phyloP scores from a whole-genome alignment of 2,113 vertebrate genomes.

The Psilopsiagon aymara region DNA sequence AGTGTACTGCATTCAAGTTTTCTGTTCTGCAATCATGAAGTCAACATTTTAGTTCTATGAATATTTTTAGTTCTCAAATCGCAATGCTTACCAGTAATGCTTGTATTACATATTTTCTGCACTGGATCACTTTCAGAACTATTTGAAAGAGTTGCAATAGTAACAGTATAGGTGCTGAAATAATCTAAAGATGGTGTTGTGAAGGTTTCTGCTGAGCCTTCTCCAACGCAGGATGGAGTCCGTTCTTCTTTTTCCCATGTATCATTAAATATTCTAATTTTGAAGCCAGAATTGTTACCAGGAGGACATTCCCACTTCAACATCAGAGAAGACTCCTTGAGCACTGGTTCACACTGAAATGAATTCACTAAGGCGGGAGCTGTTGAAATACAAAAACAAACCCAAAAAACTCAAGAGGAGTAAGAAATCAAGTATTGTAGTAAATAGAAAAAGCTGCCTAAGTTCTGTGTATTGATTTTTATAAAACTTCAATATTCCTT shows the following conservation, averaged over 20 bases:
- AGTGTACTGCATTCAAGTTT: not conserved
- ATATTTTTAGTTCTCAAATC: not conserved
- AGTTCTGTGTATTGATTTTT: not conserved
- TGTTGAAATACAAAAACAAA: not conserved
- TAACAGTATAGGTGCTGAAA: constrained; percentile 74
- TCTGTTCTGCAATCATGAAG: not conserved
- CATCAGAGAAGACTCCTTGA: constrained; percentile 46
- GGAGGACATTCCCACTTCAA: constrained; percentile 77
- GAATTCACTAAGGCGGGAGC: constrained; percentile 69
- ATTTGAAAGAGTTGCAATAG: constrained; percentile 75
- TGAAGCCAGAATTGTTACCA: constrained; percentile 70
- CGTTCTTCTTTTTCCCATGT: accelerated
- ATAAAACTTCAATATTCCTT: not conserved
- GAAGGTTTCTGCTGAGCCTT: not conserved
- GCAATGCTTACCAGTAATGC: constrained; percentile 80
- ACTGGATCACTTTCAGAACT: constrained; percentile 37
- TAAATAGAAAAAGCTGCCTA: not conserved
- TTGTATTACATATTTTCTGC: constrained; percentile 58
- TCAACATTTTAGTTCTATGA: not conserved
- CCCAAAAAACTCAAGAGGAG: not conserved
- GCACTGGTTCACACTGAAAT: constrained; percentile 63
- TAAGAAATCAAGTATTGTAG: not conserved
- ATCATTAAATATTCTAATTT: constrained; percentile 5
- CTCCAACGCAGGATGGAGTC: not conserved
- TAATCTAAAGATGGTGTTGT: constrained; percentile 49